phyloP scores from a whole-genome alignment of 1,140 invertebrate species.

The Drosophila parabipectinata region DNA sequence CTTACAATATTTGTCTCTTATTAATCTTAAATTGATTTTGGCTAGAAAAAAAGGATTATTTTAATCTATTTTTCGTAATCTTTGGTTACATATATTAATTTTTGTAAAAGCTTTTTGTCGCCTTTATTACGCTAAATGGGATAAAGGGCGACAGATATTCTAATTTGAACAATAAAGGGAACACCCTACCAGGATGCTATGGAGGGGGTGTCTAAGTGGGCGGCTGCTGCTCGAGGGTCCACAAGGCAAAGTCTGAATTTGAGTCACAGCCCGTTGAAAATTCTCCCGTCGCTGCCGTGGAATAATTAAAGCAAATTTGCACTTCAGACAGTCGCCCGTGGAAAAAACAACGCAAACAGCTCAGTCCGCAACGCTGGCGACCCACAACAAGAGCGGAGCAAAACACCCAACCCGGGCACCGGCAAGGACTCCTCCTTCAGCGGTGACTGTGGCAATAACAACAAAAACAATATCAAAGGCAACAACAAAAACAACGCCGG shows the following conservation, averaged over 20 bases:
- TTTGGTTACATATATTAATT: neutral
- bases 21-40: neutral
- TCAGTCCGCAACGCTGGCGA: slow-evolving; percentile 60
- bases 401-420: slow-evolving; percentile 25
- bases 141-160: neutral
- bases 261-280: slow-evolving; percentile 54
- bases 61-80: neutral
- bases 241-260: slow-evolving; percentile 38
- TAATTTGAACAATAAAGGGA: slow-evolving; percentile 4
- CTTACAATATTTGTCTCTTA: no score
- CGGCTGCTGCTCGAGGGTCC: slow-evolving; percentile 30
- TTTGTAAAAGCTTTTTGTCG: neutral
- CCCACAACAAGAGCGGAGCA: slow-evolving; percentile 65
- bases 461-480: slow-evolving; percentile 20
- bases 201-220: slow-evolving; percentile 6
- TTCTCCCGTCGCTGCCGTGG: slow-evolving; percentile 62
- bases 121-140: neutral
- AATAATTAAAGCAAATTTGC: slow-evolving; percentile 84
- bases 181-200: slow-evolving; percentile 8
- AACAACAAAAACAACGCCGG: slow-evolving; percentile 32
- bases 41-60: neutral
- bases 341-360: slow-evolving; percentile 63
- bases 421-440: slow-evolving; percentile 35
- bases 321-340: slow-evolving; percentile 79
- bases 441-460: slow-evolving; percentile 35